Percentiles rank a stretch among this genome's conserved stretches.
phyloP scores from a whole-genome alignment of 2,113 vertebrate species.

The Donacobius atricapilla region DNA sequence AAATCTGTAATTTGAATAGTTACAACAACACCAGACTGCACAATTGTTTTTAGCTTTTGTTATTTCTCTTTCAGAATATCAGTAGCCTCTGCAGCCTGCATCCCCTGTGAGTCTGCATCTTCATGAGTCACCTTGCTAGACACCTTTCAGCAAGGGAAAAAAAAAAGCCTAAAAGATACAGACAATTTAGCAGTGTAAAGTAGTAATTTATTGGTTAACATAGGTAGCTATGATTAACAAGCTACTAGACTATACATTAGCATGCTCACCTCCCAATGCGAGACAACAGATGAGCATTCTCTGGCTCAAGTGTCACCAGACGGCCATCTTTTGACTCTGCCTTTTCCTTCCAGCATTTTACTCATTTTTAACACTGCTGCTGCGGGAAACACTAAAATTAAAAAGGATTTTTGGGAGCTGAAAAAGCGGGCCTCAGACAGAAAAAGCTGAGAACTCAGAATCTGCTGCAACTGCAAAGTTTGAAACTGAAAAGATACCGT shows the following conservation, averaged over 20 bases:
- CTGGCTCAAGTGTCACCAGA: not conserved
- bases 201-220: not conserved
- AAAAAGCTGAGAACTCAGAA: too few species aligned
- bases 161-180: not conserved
- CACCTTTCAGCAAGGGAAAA: not conserved
- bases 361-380: not conserved
- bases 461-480: too few species aligned
- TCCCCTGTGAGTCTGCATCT: not conserved
- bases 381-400: too few species aligned
- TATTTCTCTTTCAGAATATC: not conserved
- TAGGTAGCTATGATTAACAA: not conserved
- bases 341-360: not conserved
- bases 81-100: not conserved
- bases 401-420: too few species aligned
- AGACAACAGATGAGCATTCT: not conserved
- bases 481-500: too few species aligned
- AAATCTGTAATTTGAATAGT: not conserved
- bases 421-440: too few species aligned
- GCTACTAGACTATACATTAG: not conserved
- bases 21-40: not conserved
- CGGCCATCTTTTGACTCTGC: not conserved
- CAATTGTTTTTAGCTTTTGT: not conserved
- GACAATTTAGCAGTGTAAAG: not conserved
- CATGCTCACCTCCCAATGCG: not conserved
- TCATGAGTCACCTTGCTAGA: not conserved